Evolutionary conservation across 2,113 vertebrate species (phyloP), one percentile per base, ranked within the genome.

Genomic region (Catharus bicknelli): DNA sequence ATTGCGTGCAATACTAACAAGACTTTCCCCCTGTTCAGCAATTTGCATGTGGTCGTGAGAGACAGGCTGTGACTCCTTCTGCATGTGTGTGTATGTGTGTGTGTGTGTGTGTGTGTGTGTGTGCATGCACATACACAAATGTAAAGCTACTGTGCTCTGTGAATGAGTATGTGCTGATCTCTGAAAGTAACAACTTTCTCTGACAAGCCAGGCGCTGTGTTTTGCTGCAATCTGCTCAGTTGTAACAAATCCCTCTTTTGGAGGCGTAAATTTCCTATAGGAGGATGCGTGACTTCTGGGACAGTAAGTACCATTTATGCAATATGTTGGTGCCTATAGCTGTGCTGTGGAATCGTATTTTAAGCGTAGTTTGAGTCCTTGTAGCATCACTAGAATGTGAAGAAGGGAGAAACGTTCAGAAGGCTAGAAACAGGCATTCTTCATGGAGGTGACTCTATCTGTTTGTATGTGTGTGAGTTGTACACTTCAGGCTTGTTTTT

Each of bases 101-200:
- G 25, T 23, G 47, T 3, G 38, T 51, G 34, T 61, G 59, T 40
- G 36, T 38, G 32, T 15, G 70, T 57, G 87, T 66, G 67, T 67
- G 57, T 1, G 5, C 53, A 34, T 45, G 78, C 87, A 91, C 51
- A 5, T 45, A 7, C 51, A 47, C 10, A 45, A 51, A 90, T 40
- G 77, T 86, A 93, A 83, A 86, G 86, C 47, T 51, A 9, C 32
- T 29, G 70, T 47, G 88, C 74, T 67, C 45, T 67, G 45, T 47
- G 77, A 91, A 25, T 45, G 75, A 91, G 18, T 86, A 58, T 29
- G 55, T 47, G 43, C 79, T 13, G n/a, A 68, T 50, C 23, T 43
- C 69, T 63, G 87, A 73, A 69, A 88, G 55, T 58, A 90, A 86
- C 92, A 96, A 96, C 83, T 95, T 93, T 27, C 45, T 61, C 70